These are phyloP conservation scores for Phasianus colchicus DNA, from an alignment of 2,113 vertebrate genomes.

Conservation along the genomic window DNA sequence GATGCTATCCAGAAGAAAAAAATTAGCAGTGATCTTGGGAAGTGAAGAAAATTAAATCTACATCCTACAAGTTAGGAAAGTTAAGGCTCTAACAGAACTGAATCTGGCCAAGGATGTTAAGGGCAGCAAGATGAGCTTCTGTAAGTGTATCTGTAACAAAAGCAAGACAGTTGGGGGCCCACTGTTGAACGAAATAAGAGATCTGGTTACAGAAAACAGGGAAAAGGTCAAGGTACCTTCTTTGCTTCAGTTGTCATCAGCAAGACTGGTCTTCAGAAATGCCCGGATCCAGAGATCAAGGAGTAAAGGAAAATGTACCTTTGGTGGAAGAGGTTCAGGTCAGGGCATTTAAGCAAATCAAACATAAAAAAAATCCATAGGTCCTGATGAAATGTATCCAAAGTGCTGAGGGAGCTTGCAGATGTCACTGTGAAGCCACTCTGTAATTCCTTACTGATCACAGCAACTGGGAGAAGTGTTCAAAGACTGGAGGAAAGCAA, in stretches of 20 bases:
- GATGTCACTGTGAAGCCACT: background rate
- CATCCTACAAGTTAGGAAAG: background rate
- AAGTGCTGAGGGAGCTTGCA: background rate
- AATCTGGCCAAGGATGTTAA: background rate
- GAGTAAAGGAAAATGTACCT: too few species aligned
- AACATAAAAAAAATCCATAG: too few species aligned
- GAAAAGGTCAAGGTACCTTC: background rate
- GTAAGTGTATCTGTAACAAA: background rate
- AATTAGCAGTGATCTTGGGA: too few species aligned
- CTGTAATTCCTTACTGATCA: background rate
- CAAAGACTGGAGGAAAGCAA: background rate
- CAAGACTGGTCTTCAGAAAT: background rate
- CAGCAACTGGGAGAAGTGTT: background rate
- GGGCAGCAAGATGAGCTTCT: background rate
- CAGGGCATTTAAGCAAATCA: too few species aligned
- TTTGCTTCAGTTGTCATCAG: background rate
- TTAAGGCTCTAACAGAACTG: background rate
- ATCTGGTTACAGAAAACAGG: background rate
- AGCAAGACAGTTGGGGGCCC: background rate
- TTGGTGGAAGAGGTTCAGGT: too few species aligned
- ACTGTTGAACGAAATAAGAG: background rate
- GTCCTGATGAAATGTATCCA: background rate
- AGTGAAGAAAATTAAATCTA: background rate
- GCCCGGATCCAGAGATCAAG: background rate
- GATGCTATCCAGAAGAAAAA: background rate